Evolutionary conservation across 2,113 vertebrate species (phyloP), one percentile per base, ranked within the genome.

Genomic region (Maylandia zebra): DNA sequence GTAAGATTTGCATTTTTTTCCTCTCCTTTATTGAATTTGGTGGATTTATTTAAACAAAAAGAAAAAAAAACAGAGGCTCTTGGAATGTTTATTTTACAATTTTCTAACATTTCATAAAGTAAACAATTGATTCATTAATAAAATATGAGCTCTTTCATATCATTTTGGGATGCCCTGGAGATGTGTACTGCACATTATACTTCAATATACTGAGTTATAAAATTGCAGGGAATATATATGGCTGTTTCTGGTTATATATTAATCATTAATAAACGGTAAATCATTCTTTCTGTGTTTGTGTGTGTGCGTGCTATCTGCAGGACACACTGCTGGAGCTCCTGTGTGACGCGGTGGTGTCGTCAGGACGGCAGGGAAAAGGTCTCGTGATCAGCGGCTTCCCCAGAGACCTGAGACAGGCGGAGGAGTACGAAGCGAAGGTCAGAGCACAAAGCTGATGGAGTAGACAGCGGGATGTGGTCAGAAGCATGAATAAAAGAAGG

Each of bases 381-480:
- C 97, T 99, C 43, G 94, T 99, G 92, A 92, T 99, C 2, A 95
- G 97, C n/a, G 97, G 97, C 9, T 99, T 97, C 91, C 99, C 98
- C 10, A 94, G 91, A 61, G 97, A 98, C 43, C 88, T 97, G 88
- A 97, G 95, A 27, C 98, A 98, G 52, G 98, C 96, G 1, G 93
- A 98, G 93, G 97, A 97, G 76, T 99, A 98, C 87, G 96, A 98
- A 43, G 95, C 88, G 59, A 97, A 97, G 98, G 98, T 98, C 87
- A 97, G 95, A 86, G 66, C 53, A 1, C 10, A 10, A 5, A 43
- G 27, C 30, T 0, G 43, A 53, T 12, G 2, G 41, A 38, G 30
- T 19, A 34, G 12, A 48, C 27, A n/a, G 61, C 4, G 14, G 53
- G 45, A 27, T 38, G 83, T 5, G 41, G 30, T 64, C 55, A 38